Evolutionary conservation across 2,888 invertebrate species (phyloP).

Genomic region (Cephus runcator): DNA sequence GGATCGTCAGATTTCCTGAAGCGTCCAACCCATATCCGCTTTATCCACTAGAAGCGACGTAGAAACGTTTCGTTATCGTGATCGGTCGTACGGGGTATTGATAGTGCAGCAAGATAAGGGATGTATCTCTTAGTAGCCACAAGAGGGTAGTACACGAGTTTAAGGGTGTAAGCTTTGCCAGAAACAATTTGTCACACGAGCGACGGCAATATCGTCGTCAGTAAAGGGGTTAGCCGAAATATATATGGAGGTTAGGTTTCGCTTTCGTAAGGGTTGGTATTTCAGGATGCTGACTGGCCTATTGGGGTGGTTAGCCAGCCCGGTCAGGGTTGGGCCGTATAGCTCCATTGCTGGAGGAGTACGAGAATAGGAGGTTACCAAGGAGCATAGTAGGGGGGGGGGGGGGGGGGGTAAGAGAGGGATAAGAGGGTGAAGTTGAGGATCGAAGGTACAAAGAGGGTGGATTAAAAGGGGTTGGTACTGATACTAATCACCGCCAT

Average conservation of each 20-base stretch:
- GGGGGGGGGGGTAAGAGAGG: too few relatives aligned
- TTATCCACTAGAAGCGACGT: neutral
- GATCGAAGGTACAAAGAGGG: too few relatives aligned
- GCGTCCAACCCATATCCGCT: neutral
- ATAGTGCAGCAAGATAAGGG: neutral
- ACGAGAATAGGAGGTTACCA: neutral
- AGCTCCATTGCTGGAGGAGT: neutral
- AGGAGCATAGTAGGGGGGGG: too few relatives aligned
- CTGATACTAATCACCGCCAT: neutral
- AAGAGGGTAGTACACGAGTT: neutral
- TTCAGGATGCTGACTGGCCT: conserved; percentile 3
- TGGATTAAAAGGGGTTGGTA: neutral
- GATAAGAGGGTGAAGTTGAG: too few relatives aligned
- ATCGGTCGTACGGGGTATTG: neutral
- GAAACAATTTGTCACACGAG: neutral
- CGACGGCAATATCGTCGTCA: neutral
- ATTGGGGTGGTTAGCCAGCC: neutral
- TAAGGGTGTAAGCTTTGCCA: neutral
- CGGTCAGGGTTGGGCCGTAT: neutral
- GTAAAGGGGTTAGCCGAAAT: neutral
- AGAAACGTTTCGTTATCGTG: neutral
- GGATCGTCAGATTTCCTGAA: neutral
- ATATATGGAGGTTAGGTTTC: conserved; percentile 1
- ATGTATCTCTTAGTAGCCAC: neutral
- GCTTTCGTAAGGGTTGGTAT: neutral